Evolutionary conservation across 2,113 vertebrate genomes (phyloP).

Genomic region (Pachyramphus minor): DNA sequence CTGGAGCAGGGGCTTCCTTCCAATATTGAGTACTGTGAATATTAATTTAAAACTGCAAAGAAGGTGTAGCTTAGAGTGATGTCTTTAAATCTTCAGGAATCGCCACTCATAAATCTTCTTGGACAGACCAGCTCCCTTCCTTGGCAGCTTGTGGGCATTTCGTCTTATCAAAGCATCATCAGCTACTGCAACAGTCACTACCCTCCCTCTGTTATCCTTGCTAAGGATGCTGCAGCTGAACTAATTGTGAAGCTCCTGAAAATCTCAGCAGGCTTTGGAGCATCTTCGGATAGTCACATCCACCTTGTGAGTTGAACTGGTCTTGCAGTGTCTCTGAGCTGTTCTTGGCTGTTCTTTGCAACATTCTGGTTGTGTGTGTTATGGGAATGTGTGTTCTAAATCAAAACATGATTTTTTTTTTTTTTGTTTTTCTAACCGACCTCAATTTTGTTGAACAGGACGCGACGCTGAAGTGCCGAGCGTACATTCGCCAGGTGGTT

Average conservation of each 20-base stretch:
- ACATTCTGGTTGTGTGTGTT: not conserved
- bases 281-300: slow-evolving; percentile 68
- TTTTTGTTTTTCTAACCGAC: not conserved
- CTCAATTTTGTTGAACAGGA: slow-evolving; percentile 69
- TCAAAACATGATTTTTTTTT: too few species aligned
- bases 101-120: slow-evolving; percentile 85
- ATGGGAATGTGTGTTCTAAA: too few species aligned
- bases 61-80: not conserved
- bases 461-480: slow-evolving; percentile 79
- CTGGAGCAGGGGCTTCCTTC: not conserved
- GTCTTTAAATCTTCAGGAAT: slow-evolving; percentile 77
- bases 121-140: slow-evolving; percentile 89
- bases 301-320: slow-evolving; percentile 78
- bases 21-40: not conserved
- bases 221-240: slow-evolving; percentile 78
- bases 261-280: slow-evolving; percentile 85
- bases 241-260: slow-evolving; percentile 85
- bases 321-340: not conserved
- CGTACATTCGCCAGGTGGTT: slow-evolving; percentile 79
- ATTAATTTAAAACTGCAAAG: not conserved
- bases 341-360: not conserved
- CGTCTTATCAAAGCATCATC: slow-evolving; percentile 87
- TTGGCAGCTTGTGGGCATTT: slow-evolving; percentile 88
- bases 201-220: slow-evolving; percentile 83
- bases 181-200: slow-evolving; percentile 91